Evolutionary conservation across 2,113 vertebrate species (phyloP), one percentile per base, ranked within the genome.

Genomic region (Oncorhynchus kisutch): DNA sequence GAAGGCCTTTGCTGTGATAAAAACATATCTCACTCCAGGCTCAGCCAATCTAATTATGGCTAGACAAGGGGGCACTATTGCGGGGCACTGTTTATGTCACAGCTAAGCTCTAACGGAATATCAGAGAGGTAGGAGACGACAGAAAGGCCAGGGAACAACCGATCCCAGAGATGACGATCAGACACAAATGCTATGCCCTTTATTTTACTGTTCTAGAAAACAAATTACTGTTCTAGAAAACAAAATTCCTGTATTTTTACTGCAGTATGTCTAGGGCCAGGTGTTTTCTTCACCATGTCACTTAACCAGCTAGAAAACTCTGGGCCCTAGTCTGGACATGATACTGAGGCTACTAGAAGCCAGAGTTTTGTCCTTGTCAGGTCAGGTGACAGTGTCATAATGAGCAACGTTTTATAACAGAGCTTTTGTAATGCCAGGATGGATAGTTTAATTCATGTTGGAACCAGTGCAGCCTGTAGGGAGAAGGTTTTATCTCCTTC

Each of bases 1-100:
- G 77, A 83, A 88, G 80, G 75, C 81, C 85, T 81, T 86, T 76
- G 74, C 24, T 74, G 12, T 84, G 86, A 87, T 85, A 85, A 84
- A 86, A 83, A 84, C 79, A 90, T 72, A 84, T 84, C 75, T 83
- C 72, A 78, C 81, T 85, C 68, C 72, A 77, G 72, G 78, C 67
- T 29, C 22, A 2, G 45, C 73, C 78, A 83, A 83, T 89, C 80
- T 79, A 87, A 85, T 84, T 87, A 85, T 13, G 51, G 49, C 81
- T 70, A 79, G 82, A 81, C 71, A 66, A 83, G 83, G 79, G 74
- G 27, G 69, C 79, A 68, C 72, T 78, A 82, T 80, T 73, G 72
- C 67, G 71, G 62, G 84, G 76, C 1, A 5, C 62, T 78, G 81
- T 82, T 77, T 79, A 83, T 81, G 83, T 82, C 86, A 79, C 51